Percentiles rank a stretch among this genome's conserved stretches.
Conservation (phyloP, 2,888 invertebrate species). For the Clistopyga incitator region DNA sequence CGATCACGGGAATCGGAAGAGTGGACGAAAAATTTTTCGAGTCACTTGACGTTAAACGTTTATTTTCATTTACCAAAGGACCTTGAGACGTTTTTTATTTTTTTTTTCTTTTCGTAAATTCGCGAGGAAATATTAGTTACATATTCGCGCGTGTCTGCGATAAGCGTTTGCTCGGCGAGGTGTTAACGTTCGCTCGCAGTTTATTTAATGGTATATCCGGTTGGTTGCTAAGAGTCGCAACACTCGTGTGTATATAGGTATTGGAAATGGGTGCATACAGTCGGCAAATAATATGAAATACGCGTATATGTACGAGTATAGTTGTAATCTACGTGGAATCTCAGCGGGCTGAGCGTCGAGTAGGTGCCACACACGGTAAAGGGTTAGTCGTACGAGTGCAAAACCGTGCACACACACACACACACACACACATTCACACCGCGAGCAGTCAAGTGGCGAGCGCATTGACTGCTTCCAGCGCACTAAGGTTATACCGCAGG, state of each 20-base stretch:
- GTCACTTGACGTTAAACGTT: not conserved
- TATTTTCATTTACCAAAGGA: not conserved
- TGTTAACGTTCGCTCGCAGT: constrained; percentile 48
- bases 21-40: not conserved
- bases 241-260: constrained; percentile 23
- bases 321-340: constrained; percentile 23
- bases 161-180: constrained; percentile 32
- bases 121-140: constrained; percentile 52
- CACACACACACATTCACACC: not conserved
- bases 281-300: constrained; percentile 5
- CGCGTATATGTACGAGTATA: not conserved
- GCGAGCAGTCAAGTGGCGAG: constrained; percentile 27
- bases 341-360: constrained; percentile 2
- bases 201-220: constrained; percentile 62
- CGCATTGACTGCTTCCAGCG: constrained; percentile 34
- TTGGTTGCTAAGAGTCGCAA: constrained; percentile 45
- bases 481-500: constrained; percentile 14
- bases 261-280: constrained; percentile 3
- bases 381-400: not conserved
- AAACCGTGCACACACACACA: not conserved
- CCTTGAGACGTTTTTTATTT: constrained; percentile 10
- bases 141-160: constrained; percentile 43
- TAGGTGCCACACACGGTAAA: constrained; percentile 8
- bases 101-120: constrained; percentile 45
- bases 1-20: not conserved